Base-by-base conservation (phyloP, 2,113 vertebrate species). In the Elachura formosa region DNA sequence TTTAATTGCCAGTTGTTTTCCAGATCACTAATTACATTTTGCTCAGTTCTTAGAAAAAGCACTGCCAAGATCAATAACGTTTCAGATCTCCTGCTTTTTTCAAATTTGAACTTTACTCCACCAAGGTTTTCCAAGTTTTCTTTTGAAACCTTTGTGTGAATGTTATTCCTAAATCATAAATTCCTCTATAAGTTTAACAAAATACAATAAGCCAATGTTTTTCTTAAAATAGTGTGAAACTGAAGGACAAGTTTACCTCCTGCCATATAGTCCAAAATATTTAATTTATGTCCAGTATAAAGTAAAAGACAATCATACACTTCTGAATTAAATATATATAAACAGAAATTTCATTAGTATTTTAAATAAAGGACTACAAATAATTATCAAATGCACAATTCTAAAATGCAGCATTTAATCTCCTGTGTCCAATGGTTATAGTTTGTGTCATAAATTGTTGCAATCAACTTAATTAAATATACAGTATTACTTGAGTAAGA, bases 1-100 rank as follows among this genome's bases (percentile, higher is more conserved):
- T 51, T 78, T 91, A 94, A 95, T 89, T 86, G 74, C 33, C 56
- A 75, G 33, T 25, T 84, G 40, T 93, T 94, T 90, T 76, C 34
- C 58, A 95, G 52, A 77, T 84, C 86, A 84, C 46, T 59, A 64
- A 92, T 91, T 63, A 79, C 5, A 25, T 90, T 87, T 77, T 43
- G 22, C 33, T 15, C 67, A 14, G 13, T 67, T 89, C 56, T 49
- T 59, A 19, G 41, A 46, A 79, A 94, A 85, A 63, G 20, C n/a
- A 67, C 10, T 73, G 36, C 22, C 63, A 91, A 73, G 71, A 73
- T 74, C 49, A 75, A 12, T 93, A 80, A 72, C 62, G 75, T 90
- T 33, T 34, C 55, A 81, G 36, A 88, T 51, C 29, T 66, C 46
- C 48, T 23, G 31, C 20, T 61, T 49, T 72, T 91, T 88, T 69